Base-by-base conservation (phyloP, 2,797 vertebrate genomes). In the Peromyscus melanophrys region DNA sequence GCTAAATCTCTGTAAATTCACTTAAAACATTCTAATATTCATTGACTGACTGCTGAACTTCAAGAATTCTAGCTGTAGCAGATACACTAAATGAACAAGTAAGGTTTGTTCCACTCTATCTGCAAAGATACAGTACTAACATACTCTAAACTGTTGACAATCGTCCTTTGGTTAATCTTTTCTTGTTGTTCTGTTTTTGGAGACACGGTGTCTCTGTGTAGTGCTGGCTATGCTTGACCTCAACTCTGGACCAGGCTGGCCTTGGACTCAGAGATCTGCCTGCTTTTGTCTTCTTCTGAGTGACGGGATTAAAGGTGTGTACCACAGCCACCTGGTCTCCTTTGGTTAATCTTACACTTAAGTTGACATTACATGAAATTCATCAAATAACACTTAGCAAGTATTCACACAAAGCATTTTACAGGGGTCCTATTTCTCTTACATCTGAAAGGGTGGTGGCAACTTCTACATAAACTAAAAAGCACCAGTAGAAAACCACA, bases 401-500 rank as follows among this genome's bases (percentile, higher is more conserved):
- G 91, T 95, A 96, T 86, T 96, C 90, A 55, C 52, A 73, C 19
- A 75, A 21, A 31, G 61, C 21, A 94, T 75, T 94, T 92, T 65
- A 93, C 65, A 90, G 31, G 55, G 25, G 80, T 88, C 34, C 71
- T 87, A 69, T n/a, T 31, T 92, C 40, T 49, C 83, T 90, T 34
- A 73, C 13, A 78, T 94, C 93, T 73, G 81, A 89, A 94, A 90
- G 80, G 7, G 92, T 11, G 90, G 27, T 6, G 92, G 40, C 23
- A 92, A 69, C 43, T 65, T 92, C 49, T 94, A 78, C 93, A 92
- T 59, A 91, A 94, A 86, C 92, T 77, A 73, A 95, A 95, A 80
- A 71, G 4, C 17, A 59, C 9, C 13, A 3, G 73, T 57, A 80
- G 52, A 69, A 91, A 94, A 89, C 94, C 34, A 65, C 16, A 94